Percentiles rank a stretch among this genome's conserved stretches.
Conservation (phyloP, 2,888 invertebrate genomes). For the Adela reaumurella region DNA sequence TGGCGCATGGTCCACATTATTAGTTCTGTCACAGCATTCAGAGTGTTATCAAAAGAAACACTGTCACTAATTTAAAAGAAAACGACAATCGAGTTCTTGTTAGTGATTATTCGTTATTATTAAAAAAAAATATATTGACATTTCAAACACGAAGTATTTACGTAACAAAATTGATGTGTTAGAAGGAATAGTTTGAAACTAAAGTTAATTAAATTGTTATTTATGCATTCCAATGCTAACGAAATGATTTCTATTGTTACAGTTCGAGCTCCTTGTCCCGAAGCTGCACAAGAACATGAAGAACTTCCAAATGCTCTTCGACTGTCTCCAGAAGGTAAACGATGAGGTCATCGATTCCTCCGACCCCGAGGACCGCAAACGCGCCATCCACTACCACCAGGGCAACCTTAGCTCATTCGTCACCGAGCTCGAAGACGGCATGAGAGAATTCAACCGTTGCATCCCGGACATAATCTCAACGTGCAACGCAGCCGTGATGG, state of each 20-base stretch:
- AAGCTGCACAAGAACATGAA: constrained; percentile 50
- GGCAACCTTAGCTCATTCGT: constrained; percentile 55
- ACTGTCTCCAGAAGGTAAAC: constrained; percentile 28
- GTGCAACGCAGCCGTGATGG: constrained; percentile 30
- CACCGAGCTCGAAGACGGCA: constrained; percentile 44
- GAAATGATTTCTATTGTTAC: constrained; percentile 35
- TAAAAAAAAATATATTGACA: too few species aligned
- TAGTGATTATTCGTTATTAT: too few species aligned
- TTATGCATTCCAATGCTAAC: too few species aligned
- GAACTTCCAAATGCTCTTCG: constrained; percentile 36
- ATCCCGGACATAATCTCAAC: constrained; percentile 21
- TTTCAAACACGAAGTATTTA: too few species aligned
- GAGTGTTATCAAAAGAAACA: too few species aligned
- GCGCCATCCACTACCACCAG: constrained; percentile 33
- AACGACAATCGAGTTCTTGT: too few species aligned
- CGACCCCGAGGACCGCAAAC: constrained; percentile 34
- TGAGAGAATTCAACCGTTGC: constrained; percentile 31
- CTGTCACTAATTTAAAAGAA: too few species aligned
- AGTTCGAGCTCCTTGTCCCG: constrained; percentile 56
- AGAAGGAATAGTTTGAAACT: too few species aligned
- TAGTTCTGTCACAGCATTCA: too few species aligned
- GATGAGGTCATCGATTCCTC: constrained; percentile 38
- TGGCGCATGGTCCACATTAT: too few species aligned
- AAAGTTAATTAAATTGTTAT: too few species aligned
- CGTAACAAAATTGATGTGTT: too few species aligned